Evolutionary conservation across 2,113 vertebrate genomes (phyloP), one percentile per base, ranked within the genome.

Genomic region (Podarcis raffonei): DNA sequence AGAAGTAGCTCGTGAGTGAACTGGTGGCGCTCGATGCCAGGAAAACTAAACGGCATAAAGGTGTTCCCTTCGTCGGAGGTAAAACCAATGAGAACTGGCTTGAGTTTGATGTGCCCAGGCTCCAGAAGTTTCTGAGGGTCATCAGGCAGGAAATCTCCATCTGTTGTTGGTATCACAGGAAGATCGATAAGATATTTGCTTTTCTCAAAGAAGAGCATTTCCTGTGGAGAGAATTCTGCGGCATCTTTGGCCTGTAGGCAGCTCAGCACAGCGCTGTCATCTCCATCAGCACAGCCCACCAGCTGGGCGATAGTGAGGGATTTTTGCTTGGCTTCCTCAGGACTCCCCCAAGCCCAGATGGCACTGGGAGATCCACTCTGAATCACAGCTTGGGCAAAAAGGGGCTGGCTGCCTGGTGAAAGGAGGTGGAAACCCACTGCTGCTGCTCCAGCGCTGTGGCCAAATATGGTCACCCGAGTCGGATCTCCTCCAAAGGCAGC

Each of bases 401-500:
- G 93, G 25, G 59, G 62, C 2, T 94, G 93, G 85, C 97, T 98
- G 59, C 94, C 95, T 1, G 95, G 93, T 0, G 97, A 97, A 71
- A 97, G 89, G 57, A 98, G 89, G 75, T 98, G 97, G 32, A 94
- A 90, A 83, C 95, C 95, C 37, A 97, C 96, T 30, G 95, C 96
- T 7, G 69, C 95, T 66, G 95, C 94, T 5, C 97, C 97, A 42
- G 95, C 96, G 68, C 97, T 97, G 53, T 97, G 96, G 9, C 97
- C 97, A 89, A 97, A 98, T 72, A 97, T 71, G 75, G 97, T 97
- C 83, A 97, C 94, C 88, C 95, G 92, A 5, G 87, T 89, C 39
- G 97, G 93, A 89, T 97, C 93, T 6, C 97, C 97, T 32, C 97
- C 96, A 92, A 97, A 98, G 65, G 89, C 92, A 35, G 88, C 96